Conservation (phyloP, 2,113 vertebrate species). For the Embiotoca jacksoni region DNA sequence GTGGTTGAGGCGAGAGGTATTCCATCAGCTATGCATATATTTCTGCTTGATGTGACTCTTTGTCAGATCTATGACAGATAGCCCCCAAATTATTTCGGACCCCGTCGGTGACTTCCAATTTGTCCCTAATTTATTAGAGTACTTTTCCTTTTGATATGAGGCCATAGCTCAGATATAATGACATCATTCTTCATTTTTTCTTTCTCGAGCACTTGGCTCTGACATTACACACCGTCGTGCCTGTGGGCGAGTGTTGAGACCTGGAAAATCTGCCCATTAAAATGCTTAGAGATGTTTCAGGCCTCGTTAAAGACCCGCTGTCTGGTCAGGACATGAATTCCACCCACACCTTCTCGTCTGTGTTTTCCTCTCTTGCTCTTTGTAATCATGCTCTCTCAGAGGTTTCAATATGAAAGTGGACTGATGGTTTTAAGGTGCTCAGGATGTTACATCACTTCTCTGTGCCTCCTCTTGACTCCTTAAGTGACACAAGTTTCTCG, state of each 20-base stretch:
- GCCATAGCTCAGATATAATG: slow-evolving; percentile 28
- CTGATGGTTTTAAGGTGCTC: slow-evolving; percentile 17
- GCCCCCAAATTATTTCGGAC: background rate
- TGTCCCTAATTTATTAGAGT: slow-evolving; percentile 27
- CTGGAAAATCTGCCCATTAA: slow-evolving; percentile 60
- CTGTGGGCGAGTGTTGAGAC: slow-evolving; percentile 47
- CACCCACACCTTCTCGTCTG: slow-evolving; percentile 34
- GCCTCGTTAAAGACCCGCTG: slow-evolving; percentile 54
- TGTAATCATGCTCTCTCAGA: slow-evolving; percentile 26
- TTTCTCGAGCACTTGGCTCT: slow-evolving; percentile 18
- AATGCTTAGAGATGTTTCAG: slow-evolving; percentile 44
- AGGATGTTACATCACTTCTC: background rate
- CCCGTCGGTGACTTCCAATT: slow-evolving; percentile 14
- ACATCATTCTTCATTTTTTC: slow-evolving; percentile 22
- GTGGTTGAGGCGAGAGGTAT: background rate
- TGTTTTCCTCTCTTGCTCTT: slow-evolving; percentile 20
- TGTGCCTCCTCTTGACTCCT: background rate
- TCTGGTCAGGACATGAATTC: slow-evolving; percentile 58
- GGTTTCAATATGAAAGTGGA: slow-evolving; percentile 16
- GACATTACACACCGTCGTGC: slow-evolving; percentile 35
- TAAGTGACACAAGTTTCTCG: background rate
- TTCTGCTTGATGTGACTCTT: slow-evolving; percentile 4
- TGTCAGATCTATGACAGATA: slow-evolving; percentile 12
- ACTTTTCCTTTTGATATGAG: slow-evolving; percentile 25
- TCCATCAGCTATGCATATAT: background rate